phyloP scores from a whole-genome alignment of 2,888 invertebrate species.

The Harpalus rubripes region DNA sequence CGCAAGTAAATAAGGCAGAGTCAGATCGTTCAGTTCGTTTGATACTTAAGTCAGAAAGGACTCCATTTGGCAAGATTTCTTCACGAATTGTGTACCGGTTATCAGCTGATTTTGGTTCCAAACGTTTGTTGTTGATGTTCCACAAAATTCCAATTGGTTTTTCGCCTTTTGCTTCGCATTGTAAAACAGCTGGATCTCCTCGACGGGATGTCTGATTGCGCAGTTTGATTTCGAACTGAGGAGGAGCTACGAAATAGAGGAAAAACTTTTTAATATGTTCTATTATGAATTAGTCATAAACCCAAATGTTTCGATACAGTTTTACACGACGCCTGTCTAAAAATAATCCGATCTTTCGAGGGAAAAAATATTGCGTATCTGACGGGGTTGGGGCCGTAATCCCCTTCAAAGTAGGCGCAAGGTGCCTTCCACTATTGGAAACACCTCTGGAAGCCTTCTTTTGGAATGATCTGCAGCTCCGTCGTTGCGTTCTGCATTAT shows the following conservation, averaged over 20 bases:
- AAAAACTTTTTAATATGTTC: background rate
- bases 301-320: too few relatives aligned
- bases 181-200: constrained; percentile 93
- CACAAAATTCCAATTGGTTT: constrained; percentile 96
- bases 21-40: constrained; percentile 93
- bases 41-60: constrained; percentile 92
- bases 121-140: constrained; percentile 96
- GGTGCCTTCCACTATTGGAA: too few relatives aligned
- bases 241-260: constrained; percentile 85
- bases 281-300: too few relatives aligned
- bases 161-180: constrained; percentile 96
- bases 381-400: too few relatives aligned
- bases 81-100: constrained; percentile 92
- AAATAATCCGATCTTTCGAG: too few relatives aligned
- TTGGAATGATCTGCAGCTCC: too few relatives aligned
- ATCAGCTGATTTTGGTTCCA: constrained; percentile 94
- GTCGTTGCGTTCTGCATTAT: too few relatives aligned
- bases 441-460: too few relatives aligned
- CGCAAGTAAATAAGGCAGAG: constrained; percentile 93
- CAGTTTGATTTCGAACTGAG: constrained; percentile 95
- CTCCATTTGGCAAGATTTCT: constrained; percentile 92
- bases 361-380: too few relatives aligned
- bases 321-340: too few relatives aligned
- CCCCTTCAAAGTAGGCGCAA: too few relatives aligned
- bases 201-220: constrained; percentile 94